Evolutionary conservation across 2,888 invertebrate species (phyloP).

Genomic region (Nebria salina): DNA sequence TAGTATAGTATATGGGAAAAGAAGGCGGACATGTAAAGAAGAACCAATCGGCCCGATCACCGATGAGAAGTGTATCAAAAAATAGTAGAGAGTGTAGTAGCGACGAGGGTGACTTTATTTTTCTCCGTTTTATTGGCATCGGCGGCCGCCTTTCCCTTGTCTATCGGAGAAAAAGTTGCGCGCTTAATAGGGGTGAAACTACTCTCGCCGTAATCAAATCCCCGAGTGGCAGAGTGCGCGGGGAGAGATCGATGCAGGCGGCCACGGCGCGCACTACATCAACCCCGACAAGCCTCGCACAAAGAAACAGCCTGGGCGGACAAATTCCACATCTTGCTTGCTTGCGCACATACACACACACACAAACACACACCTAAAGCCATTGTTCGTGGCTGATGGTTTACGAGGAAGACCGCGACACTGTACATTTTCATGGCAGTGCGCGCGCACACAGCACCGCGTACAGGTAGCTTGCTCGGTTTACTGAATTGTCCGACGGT

Average conservation of each 20-base stretch:
- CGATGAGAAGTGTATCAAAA: conserved; percentile 58
- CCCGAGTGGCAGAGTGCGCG: conserved; percentile 55
- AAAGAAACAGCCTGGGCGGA: conserved; percentile 57
- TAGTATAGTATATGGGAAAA: conserved; percentile 14
- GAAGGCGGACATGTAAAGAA: conserved; percentile 55
- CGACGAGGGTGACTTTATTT: conserved; percentile 58
- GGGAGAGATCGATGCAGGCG: conserved; percentile 59
- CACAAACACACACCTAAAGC: conserved; percentile 45
- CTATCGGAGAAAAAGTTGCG: conserved; percentile 62
- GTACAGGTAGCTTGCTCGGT: not conserved
- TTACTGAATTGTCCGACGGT: conserved; percentile 11
- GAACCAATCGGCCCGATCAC: conserved; percentile 58
- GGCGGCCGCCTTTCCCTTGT: conserved; percentile 69
- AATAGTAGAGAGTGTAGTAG: conserved; percentile 51
- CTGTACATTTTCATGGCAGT: not conserved
- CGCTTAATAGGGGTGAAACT: conserved; percentile 65
- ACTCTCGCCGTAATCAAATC: conserved; percentile 64
- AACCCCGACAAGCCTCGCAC: conserved; percentile 57
- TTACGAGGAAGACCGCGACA: conserved; percentile 44
- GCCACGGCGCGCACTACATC: conserved; percentile 60
- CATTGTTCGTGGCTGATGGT: conserved; percentile 49
- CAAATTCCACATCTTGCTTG: conserved; percentile 54
- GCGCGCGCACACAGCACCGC: not conserved
- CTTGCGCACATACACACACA: conserved; percentile 42
- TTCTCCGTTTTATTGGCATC: conserved; percentile 60